phyloP scores from a whole-genome alignment of 2,113 vertebrate genomes.

The Planiliza haematocheilus region DNA sequence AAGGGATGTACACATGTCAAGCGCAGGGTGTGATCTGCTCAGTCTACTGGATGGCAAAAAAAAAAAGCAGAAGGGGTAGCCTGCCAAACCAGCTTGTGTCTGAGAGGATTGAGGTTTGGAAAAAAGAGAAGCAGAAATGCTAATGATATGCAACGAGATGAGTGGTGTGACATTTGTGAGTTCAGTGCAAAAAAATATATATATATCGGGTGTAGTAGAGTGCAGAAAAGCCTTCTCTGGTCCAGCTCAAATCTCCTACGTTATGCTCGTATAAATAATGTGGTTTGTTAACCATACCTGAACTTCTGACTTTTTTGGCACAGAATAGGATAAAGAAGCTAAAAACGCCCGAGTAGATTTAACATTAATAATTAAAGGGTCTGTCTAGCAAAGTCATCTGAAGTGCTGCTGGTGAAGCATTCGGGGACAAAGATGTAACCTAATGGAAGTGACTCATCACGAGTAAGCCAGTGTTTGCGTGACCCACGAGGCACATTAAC shows the following conservation, averaged over 20 bases:
- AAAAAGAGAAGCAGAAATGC: neutral
- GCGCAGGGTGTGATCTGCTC: slow-evolving; percentile 19
- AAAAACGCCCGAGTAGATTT: slow-evolving; percentile 7
- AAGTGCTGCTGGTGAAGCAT: slow-evolving; percentile 18
- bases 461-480: slow-evolving; percentile 27
- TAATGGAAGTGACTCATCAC: slow-evolving; percentile 19
- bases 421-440: slow-evolving; percentile 28
- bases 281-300: neutral
- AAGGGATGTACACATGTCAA: slow-evolving; percentile 40
- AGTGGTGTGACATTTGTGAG: neutral
- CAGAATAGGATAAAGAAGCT: neutral
- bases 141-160: slow-evolving; percentile 7
- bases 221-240: neutral
- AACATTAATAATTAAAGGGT: slow-evolving; percentile 38
- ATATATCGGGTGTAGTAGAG: too few species aligned
- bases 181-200: too few species aligned
- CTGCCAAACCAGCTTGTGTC: slow-evolving; percentile 9
- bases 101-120: neutral
- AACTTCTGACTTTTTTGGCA: slow-evolving; percentile 1
- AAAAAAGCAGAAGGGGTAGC: neutral
- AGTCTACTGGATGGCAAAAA: slow-evolving; percentile 14
- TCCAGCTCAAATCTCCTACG: neutral
- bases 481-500: slow-evolving; percentile 35
- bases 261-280: neutral
- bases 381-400: slow-evolving; percentile 4